Percentiles rank a stretch among this genome's conserved stretches.
phyloP scores from a whole-genome alignment of 2,113 vertebrate species.

The Dissostichus mawsoni region DNA sequence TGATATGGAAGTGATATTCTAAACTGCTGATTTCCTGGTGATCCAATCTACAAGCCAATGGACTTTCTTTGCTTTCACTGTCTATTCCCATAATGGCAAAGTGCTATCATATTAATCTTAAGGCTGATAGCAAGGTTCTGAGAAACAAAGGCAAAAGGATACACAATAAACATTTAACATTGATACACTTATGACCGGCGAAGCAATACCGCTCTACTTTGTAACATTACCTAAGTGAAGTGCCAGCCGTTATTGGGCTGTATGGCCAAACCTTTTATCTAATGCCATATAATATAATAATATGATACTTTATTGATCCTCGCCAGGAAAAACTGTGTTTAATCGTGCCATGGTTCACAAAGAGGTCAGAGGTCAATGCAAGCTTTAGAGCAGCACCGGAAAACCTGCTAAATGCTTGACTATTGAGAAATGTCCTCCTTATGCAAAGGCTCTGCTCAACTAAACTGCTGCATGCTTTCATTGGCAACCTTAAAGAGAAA shows the following conservation, averaged over 20 bases:
- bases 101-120: not conserved
- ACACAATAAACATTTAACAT: slow-evolving; percentile 20
- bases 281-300: slow-evolving; percentile 55
- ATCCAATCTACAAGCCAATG: no score
- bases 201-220: slow-evolving; percentile 39
- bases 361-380: slow-evolving; percentile 31
- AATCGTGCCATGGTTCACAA: slow-evolving; percentile 1
- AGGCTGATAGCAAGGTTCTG: not conserved
- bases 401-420: not conserved
- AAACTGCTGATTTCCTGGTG: not conserved
- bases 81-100: slow-evolving; percentile 10
- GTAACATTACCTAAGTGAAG: slow-evolving; percentile 58
- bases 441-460: not conserved
- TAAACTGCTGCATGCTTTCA: not conserved
- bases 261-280: slow-evolving; percentile 39
- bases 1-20: not conserved
- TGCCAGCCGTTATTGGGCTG: slow-evolving; percentile 32
- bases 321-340: slow-evolving; percentile 6
- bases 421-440: no score
- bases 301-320: slow-evolving; percentile 52
- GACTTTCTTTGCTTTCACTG: not conserved
- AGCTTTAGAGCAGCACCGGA: not conserved
- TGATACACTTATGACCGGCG: slow-evolving; percentile 16
- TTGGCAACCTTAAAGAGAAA: no score
- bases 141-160: slow-evolving; percentile 14